Conservation (phyloP, 2,113 vertebrate genomes). For the Osmerus eperlanus region DNA sequence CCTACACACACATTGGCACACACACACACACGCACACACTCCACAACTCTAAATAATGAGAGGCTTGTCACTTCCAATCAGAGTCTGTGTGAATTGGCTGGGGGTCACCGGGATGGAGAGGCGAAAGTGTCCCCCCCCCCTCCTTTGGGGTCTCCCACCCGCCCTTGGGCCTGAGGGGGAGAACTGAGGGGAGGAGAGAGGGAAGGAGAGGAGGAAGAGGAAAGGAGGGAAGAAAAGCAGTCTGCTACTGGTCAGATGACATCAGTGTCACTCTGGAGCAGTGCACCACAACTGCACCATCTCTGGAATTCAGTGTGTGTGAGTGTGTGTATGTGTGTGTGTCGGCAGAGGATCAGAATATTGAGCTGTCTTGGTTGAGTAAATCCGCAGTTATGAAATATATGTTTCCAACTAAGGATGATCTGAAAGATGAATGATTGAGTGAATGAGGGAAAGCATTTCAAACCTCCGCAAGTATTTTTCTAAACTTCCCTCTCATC, state of each 20-base stretch:
- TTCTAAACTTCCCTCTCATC: background rate
- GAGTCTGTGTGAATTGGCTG: constrained; percentile 44
- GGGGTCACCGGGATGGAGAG: constrained; percentile 61
- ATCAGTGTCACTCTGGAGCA: constrained; percentile 46
- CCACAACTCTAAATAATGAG: constrained; percentile 70
- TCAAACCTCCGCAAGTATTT: background rate
- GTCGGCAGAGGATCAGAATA: background rate
- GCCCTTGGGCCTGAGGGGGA: constrained; percentile 1
- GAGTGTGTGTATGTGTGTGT: background rate
- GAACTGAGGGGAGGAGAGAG: background rate
- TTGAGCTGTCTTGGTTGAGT: background rate
- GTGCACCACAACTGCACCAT: background rate
- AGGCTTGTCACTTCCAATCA: constrained; percentile 67
- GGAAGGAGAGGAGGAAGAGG: constrained; percentile 4
- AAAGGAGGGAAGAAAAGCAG: background rate
- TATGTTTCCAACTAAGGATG: no score
- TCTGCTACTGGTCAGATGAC: constrained; percentile 57
- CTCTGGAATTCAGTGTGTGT: background rate
- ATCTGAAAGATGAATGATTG: no score
- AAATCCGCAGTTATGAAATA: no score
- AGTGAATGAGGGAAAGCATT: background rate
- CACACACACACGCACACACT: constrained; percentile 24
- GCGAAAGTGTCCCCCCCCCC: constrained; percentile 34
- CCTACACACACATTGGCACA: constrained; percentile 9
- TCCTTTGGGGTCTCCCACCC: constrained; percentile 32